Base-by-base conservation (phyloP, 2,888 invertebrate genomes). In the Macroteleia sp. region DNA sequence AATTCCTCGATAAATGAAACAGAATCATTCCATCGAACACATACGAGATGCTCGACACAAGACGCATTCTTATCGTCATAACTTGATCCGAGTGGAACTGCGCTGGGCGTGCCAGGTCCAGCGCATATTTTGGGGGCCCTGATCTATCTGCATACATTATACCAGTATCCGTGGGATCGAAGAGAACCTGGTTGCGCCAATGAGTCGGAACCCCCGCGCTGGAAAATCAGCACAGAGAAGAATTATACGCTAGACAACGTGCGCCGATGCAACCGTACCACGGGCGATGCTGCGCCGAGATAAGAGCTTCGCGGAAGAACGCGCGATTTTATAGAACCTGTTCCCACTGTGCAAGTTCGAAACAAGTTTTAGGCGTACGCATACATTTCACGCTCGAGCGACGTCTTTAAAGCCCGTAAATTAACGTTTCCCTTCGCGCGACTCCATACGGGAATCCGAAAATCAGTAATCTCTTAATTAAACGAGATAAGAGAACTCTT, bases 311-410 rank as follows among this genome's bases (percentile, higher is more conserved):
- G 85, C 84, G 86, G 86, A 87, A 87, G 89, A 86, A 86, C 87
- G 86, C 85, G 82, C 87, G 85, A 87, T 90, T 90, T 90, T 88
- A 88, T 86, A 86, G 85, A 90, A 90, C 90, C 87, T 89, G 90
- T 90, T 89, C 86, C 85, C 74, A 77, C 73, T 52, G 66, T 54
- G 52, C 59, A 54, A 52, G 32, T 66, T 57, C 70, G 80, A 81
- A 88, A 88, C 87, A 83, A 83, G 88, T 87, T 87, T 86, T 83
- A 81, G 82, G 84, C 78, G 82, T 73, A 81, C 83, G 83, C 85
- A 78, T 84, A 84, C 85, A 80, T 88, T 87, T 87, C 84, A 87
- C 86, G 86, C 86, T 87, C 77, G 84, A 80, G 77, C 83, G 83
- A 77, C 82, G 83, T 82, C 83, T 84, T 86, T 84, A 85, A 85